Base-by-base conservation (phyloP, 2,797 vertebrate genomes). In the Bufotes viridis region DNA sequence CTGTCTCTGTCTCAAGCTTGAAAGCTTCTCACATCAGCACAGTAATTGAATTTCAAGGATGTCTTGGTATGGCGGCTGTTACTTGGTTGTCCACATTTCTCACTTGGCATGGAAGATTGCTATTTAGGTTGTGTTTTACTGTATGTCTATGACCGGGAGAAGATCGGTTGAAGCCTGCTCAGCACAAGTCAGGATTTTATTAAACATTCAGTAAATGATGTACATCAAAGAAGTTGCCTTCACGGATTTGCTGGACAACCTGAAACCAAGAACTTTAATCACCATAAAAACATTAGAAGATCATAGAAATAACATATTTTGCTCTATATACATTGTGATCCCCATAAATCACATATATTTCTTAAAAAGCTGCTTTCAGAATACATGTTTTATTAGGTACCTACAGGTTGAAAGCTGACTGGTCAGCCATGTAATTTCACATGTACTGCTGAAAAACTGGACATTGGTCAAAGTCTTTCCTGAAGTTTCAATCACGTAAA, bases 41-140 rank as follows among this genome's bases (percentile, higher is more conserved):
- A 75, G 83, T 85, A 75, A 85, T 85, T 85, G 87, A 82, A 85
- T 81, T 81, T 89, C 67, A 60, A 85, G 69, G 69, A 65, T 10
- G 58, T 55, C 29, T 18, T 57, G 49, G 67, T 24, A 29, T 81
- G 24, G 20, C 69, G 29, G 69, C 17, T 53, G 58, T 84, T n/a
- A 61, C 65, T 84, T 42, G 34, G 51, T 72, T 84, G 51, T 70
- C 74, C 61, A 63, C 60, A 78, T 84, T 84, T 78, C 42, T 72
- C 67, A 61, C 67, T 80, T 34, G 26, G 82, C 55, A 42, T 15
- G 11, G 34, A 76, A 34, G 57, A 60, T 49, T 84, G 76, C 42
- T 51, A 8, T 24, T 22, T 34, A 20, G 51, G 60, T 81, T 81
- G 14, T 22, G 63, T 80, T 65, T 13, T n/a, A n/a, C n/a, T n/a